Evolutionary conservation across 2,888 invertebrate species (phyloP).

Genomic region (Gasteruption jaculator): DNA sequence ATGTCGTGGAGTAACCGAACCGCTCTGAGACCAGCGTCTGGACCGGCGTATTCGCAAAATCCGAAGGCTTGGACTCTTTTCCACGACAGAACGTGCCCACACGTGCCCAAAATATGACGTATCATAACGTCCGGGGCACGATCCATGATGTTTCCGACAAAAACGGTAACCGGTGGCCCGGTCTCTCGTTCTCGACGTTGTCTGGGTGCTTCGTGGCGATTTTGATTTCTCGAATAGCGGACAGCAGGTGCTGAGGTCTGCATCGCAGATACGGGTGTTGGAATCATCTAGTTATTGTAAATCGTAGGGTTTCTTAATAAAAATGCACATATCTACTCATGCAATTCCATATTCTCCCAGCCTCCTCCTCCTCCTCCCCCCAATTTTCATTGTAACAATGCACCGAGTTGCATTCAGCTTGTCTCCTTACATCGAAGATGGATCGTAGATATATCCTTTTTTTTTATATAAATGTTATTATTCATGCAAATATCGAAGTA

Average conservation of each 20-base stretch:
- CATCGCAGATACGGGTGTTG: slow-evolving; percentile 52
- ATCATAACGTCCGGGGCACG: slow-evolving; percentile 94
- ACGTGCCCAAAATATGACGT: slow-evolving; percentile 83
- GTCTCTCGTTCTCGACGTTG: slow-evolving; percentile 46
- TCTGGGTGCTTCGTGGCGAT: slow-evolving; percentile 44
- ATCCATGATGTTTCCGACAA: slow-evolving; percentile 95
- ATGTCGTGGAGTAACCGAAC: slow-evolving; percentile 90
- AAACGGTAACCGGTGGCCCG: slow-evolving; percentile 93
- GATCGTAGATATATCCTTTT: too few species aligned
- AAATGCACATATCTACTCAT: slow-evolving; percentile 36
- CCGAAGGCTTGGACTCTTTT: slow-evolving; percentile 97
- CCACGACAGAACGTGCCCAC: slow-evolving; percentile 95
- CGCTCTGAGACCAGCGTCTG: slow-evolving; percentile 92
- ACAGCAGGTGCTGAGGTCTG: slow-evolving; percentile 49
- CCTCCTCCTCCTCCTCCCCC: slow-evolving; percentile 28
- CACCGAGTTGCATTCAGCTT: slow-evolving; percentile 5
- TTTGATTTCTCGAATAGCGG: slow-evolving; percentile 44
- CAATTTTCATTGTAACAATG: too few species aligned
- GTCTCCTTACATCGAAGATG: neutral
- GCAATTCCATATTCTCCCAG: slow-evolving; percentile 24
- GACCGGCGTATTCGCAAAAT: slow-evolving; percentile 95
- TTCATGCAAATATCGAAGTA: too few species aligned
- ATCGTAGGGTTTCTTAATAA: slow-evolving; percentile 30
- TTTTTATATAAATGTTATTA: too few species aligned
- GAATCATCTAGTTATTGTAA: slow-evolving; percentile 50